Evolutionary conservation across 1,140 invertebrate species (phyloP).

Genomic region (Drosophila kikkawai): DNA sequence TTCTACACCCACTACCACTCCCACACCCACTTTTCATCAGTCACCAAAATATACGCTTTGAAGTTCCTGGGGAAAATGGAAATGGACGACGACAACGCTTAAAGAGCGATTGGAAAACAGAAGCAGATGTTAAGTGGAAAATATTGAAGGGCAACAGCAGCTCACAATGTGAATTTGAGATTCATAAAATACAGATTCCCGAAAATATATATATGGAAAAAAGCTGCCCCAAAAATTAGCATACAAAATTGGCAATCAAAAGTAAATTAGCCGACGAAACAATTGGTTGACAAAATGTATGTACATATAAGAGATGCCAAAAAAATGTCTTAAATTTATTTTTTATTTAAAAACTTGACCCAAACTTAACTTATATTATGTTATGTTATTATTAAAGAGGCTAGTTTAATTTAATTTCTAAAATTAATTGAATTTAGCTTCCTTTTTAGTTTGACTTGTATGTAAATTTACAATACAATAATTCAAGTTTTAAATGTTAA

Average conservation of each 20-base stretch:
- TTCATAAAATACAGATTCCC: constrained; percentile 16
- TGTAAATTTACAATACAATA: no score
- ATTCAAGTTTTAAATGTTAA: no score
- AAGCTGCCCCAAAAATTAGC: constrained; percentile 21
- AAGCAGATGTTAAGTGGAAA: constrained; percentile 44
- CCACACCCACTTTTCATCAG: constrained; percentile 7
- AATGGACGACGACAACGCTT: constrained; percentile 14
- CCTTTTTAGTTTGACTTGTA: no score
- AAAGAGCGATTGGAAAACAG: constrained; percentile 50
- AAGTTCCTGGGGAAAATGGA: constrained; percentile 25
- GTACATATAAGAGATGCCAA: neutral
- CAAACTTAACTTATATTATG: no score
- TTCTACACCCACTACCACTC: neutral
- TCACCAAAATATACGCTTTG: constrained; percentile 28
- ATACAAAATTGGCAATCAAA: constrained; percentile 13
- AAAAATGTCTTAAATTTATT: neutral
- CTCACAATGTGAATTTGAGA: constrained; percentile 10
- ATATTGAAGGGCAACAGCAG: constrained; percentile 14
- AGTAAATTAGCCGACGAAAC: constrained; percentile 7
- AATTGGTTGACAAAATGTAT: constrained; percentile 6
- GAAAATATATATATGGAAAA: neutral
- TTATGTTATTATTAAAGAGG: neutral
- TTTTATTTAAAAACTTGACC: neutral
- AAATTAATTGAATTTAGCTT: neutral
- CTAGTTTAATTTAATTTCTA: neutral